Percentiles rank a stretch among this genome's conserved stretches.
These are phyloP conservation scores for Montipora foliosa DNA, from an alignment of 64 coral and sea anemone species.

Conservation along the genomic window DNA sequence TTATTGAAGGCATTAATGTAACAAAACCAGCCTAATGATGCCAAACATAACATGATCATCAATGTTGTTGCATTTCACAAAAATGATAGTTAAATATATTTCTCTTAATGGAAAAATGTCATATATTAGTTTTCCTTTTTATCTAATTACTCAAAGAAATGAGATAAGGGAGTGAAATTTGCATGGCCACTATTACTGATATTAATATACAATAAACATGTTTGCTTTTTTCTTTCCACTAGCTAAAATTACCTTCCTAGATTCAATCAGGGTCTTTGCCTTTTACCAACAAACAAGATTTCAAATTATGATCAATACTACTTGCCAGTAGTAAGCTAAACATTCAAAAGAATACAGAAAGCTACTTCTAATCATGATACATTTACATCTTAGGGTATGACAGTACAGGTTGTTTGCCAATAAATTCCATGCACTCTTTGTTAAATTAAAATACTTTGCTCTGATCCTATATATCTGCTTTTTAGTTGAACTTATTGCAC, in stretches of 20 bases:
- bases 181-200: background rate
- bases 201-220: background rate
- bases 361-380: too few relatives aligned
- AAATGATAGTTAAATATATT: constrained; percentile 4
- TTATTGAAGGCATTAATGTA: too few relatives aligned
- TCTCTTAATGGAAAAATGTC: background rate
- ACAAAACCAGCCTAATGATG: background rate
- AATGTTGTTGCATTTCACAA: background rate
- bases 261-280: too few relatives aligned
- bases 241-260: too few relatives aligned
- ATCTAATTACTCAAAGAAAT: background rate
- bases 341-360: too few relatives aligned
- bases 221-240: too few relatives aligned
- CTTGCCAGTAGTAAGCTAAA: background rate
- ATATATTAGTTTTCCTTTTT: constrained; percentile 24
- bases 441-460: too few relatives aligned
- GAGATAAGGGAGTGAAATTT: background rate
- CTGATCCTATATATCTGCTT: background rate
- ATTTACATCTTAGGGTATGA: too few relatives aligned
- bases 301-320: background rate
- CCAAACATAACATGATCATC: background rate
- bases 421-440: too few relatives aligned
- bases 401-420: too few relatives aligned
- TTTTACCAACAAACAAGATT: background rate
- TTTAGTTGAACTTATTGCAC: constrained; percentile 68